Evolutionary conservation across 1,140 invertebrate species (phyloP).

Genomic region (Calliopsis andreniformis): DNA sequence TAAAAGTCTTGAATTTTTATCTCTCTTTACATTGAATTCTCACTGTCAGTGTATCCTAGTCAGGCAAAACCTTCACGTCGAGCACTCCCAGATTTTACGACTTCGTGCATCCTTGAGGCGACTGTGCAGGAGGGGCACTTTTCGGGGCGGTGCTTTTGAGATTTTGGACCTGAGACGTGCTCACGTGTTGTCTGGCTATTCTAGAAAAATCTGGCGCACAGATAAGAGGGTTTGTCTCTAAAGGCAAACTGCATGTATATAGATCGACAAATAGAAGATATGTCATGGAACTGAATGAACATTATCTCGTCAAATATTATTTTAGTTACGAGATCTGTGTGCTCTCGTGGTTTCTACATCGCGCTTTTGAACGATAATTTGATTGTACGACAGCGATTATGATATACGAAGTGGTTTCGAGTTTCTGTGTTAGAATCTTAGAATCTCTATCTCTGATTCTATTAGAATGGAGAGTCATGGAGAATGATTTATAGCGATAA

Average conservation of each 20-base stretch:
- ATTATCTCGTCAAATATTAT: constrained; percentile 45
- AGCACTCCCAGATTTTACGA: background rate
- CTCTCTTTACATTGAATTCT: background rate
- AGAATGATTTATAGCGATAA: background rate
- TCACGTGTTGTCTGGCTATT: background rate
- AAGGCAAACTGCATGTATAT: constrained; percentile 9
- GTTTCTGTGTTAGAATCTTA: no score
- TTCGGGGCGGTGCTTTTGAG: constrained; percentile 25
- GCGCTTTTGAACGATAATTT: background rate
- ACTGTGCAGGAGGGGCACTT: background rate
- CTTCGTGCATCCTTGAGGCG: background rate
- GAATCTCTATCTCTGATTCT: no score
- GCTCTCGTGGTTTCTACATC: background rate
- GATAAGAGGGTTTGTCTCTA: background rate
- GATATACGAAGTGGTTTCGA: no score
- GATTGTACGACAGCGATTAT: no score
- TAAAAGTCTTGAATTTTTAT: background rate
- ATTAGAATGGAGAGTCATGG: no score
- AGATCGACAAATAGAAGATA: background rate
- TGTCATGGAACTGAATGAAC: no score
- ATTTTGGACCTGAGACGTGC: background rate
- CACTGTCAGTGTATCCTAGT: background rate
- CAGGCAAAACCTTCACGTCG: background rate
- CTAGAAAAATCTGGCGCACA: background rate
- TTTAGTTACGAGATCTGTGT: constrained; percentile 4